These are phyloP conservation scores for Notodonta ziczac DNA, from an alignment of 2,888 invertebrate genomes.

Conservation along the genomic window DNA sequence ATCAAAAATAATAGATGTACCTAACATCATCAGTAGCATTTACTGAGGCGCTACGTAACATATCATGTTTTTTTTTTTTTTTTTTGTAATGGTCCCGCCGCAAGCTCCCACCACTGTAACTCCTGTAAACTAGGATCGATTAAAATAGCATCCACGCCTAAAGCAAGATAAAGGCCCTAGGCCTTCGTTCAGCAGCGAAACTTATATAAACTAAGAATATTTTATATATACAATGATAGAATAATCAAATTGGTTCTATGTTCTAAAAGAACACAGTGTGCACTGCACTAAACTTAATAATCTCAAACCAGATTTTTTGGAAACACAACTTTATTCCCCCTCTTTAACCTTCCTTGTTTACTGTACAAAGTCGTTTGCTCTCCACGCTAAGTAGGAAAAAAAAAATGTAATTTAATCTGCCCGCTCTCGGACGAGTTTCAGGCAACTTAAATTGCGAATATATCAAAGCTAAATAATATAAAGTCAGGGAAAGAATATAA, in stretches of 20 bases:
- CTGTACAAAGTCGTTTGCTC: slow-evolving; percentile 62
- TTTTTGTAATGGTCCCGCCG: no score
- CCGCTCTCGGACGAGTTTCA: slow-evolving; percentile 72
- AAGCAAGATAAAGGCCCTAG: no score
- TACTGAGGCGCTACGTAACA: no score
- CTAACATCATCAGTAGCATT: no score
- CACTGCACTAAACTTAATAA: slow-evolving; percentile 6
- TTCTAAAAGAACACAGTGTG: not conserved
- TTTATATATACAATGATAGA: no score
- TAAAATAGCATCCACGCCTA: no score
- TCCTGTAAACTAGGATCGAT: no score
- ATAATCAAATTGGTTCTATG: no score
- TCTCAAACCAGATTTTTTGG: slow-evolving; percentile 15
- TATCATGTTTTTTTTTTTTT: no score
- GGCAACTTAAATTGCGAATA: slow-evolving; percentile 82
- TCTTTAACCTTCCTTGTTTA: slow-evolving; percentile 52
- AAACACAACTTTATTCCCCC: slow-evolving; percentile 25
- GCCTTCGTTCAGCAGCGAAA: no score
- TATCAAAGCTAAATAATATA: slow-evolving; percentile 81
- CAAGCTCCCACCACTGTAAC: no score
- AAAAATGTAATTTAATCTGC: slow-evolving; percentile 77
- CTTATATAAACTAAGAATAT: not conserved
- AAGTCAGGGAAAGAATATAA: slow-evolving; percentile 76
- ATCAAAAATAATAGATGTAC: no score
- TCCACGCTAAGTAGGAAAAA: slow-evolving; percentile 54